phyloP scores from a whole-genome alignment of 1,140 invertebrate genomes.

The Pogonus chalceus region DNA sequence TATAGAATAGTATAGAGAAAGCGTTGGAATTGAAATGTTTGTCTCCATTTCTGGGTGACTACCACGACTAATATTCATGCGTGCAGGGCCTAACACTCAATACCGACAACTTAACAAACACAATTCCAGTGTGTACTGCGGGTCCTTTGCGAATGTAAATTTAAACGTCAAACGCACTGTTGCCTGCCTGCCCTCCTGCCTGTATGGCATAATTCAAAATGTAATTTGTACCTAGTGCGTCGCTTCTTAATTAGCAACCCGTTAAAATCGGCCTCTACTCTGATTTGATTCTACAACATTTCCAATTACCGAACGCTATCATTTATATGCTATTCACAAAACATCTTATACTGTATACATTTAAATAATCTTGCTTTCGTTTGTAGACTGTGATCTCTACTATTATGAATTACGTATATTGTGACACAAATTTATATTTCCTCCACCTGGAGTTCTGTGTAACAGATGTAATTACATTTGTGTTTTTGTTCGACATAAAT shows the following conservation, averaged over 20 bases:
- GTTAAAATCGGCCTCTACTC: not conserved
- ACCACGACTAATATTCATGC: not conserved
- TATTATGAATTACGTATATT: no score
- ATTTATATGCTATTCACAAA: no score
- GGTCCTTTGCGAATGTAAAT: not conserved
- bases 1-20: no score
- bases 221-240: not conserved
- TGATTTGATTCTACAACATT: no score
- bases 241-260: constrained; percentile 5
- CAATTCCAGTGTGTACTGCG: not conserved
- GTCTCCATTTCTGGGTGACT: not conserved
- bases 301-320: no score
- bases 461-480: no score
- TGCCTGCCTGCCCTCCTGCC: not conserved
- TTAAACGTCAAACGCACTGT: constrained; percentile 3
- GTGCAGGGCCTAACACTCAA: not conserved
- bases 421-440: no score
- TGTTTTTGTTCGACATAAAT: no score
- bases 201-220: constrained; percentile 6
- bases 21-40: not conserved
- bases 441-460: no score
- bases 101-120: not conserved
- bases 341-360: no score
- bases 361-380: no score
- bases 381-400: no score